Percentiles rank a stretch among this genome's conserved stretches.
These are phyloP conservation scores for silkworm (Bombyx mori) DNA, from an alignment of 1,140 invertebrate species.

Conservation along the genomic window DNA sequence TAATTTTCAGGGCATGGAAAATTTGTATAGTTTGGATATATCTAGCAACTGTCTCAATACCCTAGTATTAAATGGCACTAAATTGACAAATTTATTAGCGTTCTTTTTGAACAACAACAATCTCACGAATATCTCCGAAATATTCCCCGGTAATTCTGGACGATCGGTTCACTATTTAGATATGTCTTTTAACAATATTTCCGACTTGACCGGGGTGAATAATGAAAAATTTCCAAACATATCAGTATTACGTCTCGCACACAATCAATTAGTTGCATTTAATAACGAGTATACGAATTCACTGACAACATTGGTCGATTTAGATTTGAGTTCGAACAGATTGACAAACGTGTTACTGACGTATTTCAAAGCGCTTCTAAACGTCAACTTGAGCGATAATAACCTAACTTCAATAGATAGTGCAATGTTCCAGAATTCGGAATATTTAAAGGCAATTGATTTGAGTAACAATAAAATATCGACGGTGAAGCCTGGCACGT, in stretches of 20 bases:
- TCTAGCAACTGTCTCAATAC: conserved; percentile 34
- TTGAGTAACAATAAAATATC: conserved; percentile 40
- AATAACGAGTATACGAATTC: conserved; percentile 38
- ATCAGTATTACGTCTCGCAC: conserved; percentile 24
- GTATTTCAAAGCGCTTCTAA: conserved; percentile 36
- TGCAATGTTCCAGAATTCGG: conserved; percentile 27
- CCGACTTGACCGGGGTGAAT: conserved; percentile 16
- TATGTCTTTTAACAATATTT: conserved; percentile 37
- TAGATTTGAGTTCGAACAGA: conserved; percentile 35
- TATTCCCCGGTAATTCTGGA: conserved; percentile 19
- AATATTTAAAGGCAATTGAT: conserved; percentile 35
- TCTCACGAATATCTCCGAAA: conserved; percentile 25
- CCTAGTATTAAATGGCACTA: conserved; percentile 23
- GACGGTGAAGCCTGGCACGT: conserved; percentile 39
- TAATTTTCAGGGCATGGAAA: conserved; percentile 36
- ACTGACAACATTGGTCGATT: conserved; percentile 25
- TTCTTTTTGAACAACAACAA: conserved; percentile 45
- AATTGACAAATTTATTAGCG: conserved; percentile 28
- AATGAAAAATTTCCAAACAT: conserved; percentile 26
- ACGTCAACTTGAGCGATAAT: conserved; percentile 40
- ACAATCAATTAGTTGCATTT: conserved; percentile 40
- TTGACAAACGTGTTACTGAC: conserved; percentile 32
- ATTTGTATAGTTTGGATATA: conserved; percentile 48
- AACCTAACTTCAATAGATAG: conserved; percentile 27
- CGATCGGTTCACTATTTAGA: conserved; percentile 29